Conservation (phyloP, 2,888 invertebrate species). For the Rotaria socialis region DNA sequence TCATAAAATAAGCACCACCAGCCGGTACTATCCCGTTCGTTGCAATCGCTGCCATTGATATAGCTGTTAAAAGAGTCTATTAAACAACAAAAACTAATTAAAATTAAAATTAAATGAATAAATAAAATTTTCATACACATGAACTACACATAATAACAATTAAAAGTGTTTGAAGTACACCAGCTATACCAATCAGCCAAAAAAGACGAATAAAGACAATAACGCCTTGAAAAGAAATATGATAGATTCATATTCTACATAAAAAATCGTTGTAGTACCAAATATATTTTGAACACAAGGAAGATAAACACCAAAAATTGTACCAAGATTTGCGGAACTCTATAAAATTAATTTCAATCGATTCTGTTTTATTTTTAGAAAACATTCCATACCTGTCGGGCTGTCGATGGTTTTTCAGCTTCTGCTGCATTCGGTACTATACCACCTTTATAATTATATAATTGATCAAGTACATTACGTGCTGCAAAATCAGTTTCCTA, state of each 20-base stretch:
- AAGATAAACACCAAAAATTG: constrained; percentile 90
- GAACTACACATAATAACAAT: constrained; percentile 47
- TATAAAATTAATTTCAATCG: neutral
- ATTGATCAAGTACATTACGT: constrained; percentile 14
- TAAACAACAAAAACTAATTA: neutral
- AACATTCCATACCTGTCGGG: neutral
- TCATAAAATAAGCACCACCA: constrained; percentile 99
- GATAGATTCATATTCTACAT: neutral
- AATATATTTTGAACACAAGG: constrained; percentile 99
- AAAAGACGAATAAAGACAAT: constrained; percentile 97
- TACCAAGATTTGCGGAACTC: constrained; percentile 79
- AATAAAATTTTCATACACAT: constrained; percentile 61
- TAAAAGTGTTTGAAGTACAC: constrained; percentile 70
- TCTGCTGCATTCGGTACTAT: constrained; percentile 21
- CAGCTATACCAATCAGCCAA: constrained; percentile 97
- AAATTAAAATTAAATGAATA: neutral
- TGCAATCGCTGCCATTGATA: constrained; percentile 98
- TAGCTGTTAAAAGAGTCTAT: constrained; percentile 65
- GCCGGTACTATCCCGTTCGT: constrained; percentile 94
- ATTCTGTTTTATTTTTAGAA: neutral
- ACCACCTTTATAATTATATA: constrained; percentile 25
- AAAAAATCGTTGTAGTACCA: constrained; percentile 47
- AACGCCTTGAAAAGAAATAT: constrained; percentile 67
- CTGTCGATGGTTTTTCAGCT: constrained; percentile 8
- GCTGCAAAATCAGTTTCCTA: neutral